A percentile compares a stretch with the other conserved stretches of the same genome.
phyloP scores from a whole-genome alignment of 2,888 invertebrate genomes.

The Adelphocoris suturalis region DNA sequence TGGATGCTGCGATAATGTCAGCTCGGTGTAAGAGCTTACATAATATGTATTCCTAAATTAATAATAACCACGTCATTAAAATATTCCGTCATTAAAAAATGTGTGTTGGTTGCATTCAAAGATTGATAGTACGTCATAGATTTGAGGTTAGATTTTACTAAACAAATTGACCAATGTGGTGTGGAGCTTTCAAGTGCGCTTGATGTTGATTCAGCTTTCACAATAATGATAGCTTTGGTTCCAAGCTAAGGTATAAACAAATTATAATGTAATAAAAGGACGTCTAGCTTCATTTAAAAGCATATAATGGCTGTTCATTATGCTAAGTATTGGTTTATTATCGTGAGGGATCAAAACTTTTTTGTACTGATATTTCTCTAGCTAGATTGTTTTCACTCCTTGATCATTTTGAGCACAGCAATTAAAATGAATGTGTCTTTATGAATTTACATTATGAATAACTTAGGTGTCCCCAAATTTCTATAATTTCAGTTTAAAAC shows the following conservation, averaged over 20 bases:
- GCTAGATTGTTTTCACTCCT: neutral
- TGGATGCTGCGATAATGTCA: too few species aligned
- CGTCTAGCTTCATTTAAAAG: constrained; percentile 28
- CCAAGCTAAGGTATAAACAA: neutral
- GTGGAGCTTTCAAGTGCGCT: constrained; percentile 12
- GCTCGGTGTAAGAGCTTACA: too few species aligned
- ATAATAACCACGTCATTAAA: too few species aligned
- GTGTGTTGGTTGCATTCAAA: neutral
- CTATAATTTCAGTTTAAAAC: neutral
- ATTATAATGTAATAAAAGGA: constrained; percentile 3
- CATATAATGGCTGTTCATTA: constrained; percentile 11
- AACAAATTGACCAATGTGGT: constrained; percentile 5
- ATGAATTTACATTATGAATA: too few species aligned
- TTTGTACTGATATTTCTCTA: neutral
- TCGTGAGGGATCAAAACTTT: constrained; percentile 3
- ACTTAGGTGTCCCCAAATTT: neutral
- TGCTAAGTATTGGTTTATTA: constrained; percentile 17
- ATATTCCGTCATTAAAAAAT: too few species aligned
- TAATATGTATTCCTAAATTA: too few species aligned
- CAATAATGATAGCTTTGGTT: neutral
- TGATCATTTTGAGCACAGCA: neutral
- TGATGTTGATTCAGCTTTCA: neutral
- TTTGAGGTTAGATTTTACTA: constrained; percentile 12
- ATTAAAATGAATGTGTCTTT: neutral
- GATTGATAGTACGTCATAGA: neutral